A percentile compares a stretch with the other conserved stretches of the same genome.
phyloP scores from a whole-genome alignment of 2,888 invertebrate genomes.

The Meteorus cinctellus region DNA sequence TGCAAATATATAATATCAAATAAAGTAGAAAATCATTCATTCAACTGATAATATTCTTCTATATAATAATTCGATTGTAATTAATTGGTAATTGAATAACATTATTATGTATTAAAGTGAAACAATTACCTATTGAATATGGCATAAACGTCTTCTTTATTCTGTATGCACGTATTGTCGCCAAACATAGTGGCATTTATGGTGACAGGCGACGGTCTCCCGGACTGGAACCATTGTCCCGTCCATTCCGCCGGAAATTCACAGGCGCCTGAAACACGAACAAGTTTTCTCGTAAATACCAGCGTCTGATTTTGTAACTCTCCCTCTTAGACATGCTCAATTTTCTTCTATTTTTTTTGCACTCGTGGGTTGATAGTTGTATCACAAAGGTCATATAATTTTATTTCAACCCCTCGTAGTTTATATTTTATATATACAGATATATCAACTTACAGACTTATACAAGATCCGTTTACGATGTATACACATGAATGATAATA shows the following conservation, averaged over 20 bases:
- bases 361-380: neutral
- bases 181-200: slow-evolving; percentile 75
- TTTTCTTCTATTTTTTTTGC: neutral
- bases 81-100: neutral
- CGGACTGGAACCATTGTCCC: slow-evolving; percentile 85
- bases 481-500: neutral
- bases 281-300: slow-evolving; percentile 53
- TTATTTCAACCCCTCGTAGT: slow-evolving; percentile 19
- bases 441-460: slow-evolving; percentile 15
- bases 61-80: neutral
- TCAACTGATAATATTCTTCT: neutral
- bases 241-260: slow-evolving; percentile 82
- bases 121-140: slow-evolving; percentile 62
- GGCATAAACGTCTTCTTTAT: slow-evolving; percentile 79
- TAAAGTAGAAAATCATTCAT: too few species aligned
- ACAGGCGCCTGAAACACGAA: slow-evolving; percentile 78
- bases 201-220: slow-evolving; percentile 73
- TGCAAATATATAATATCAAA: too few species aligned
- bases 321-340: slow-evolving; percentile 10
- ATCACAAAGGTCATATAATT: slow-evolving; percentile 36
- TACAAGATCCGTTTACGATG: slow-evolving; percentile 2
- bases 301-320: slow-evolving; percentile 36
- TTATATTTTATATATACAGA: slow-evolving; percentile 19
- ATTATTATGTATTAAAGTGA: neutral
- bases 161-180: slow-evolving; percentile 80